Conservation (phyloP, 2,797 vertebrate species). For the Amblyraja radiata region DNA sequence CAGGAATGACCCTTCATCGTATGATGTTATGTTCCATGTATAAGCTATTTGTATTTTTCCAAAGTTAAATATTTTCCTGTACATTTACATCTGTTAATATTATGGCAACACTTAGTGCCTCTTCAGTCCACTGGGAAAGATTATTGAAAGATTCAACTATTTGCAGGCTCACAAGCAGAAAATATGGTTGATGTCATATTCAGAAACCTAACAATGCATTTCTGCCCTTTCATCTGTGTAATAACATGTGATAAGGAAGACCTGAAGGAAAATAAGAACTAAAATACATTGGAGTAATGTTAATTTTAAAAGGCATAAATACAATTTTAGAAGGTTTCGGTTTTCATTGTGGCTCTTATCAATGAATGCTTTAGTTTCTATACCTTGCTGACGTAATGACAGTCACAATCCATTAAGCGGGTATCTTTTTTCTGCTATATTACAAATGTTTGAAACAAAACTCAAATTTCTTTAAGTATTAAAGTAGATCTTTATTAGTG, state of each 20-base stretch:
- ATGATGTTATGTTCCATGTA: not conserved
- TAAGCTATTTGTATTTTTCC: not conserved
- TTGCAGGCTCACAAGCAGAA: not conserved
- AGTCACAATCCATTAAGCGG: not conserved
- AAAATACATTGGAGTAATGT: constrained; percentile 15
- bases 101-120: not conserved
- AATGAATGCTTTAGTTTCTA: not conserved
- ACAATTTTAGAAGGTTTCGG: not conserved
- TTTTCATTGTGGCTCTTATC: not conserved
- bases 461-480: not conserved
- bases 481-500: not conserved
- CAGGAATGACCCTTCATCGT: not conserved
- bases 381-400: not conserved
- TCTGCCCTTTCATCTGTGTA: not conserved
- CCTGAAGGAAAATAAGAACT: not conserved
- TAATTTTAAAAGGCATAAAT: not conserved
- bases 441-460: not conserved
- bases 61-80: not conserved
- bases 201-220: not conserved
- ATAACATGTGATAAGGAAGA: not conserved
- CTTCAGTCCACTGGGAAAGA: not conserved
- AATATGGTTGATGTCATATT: not conserved
- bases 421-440: not conserved
- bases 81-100: constrained; percentile 1
- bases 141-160: not conserved